Percentiles rank a stretch among this genome's conserved stretches.
phyloP scores from a whole-genome alignment of 2,113 vertebrate species.

The Scatophagus argus region DNA sequence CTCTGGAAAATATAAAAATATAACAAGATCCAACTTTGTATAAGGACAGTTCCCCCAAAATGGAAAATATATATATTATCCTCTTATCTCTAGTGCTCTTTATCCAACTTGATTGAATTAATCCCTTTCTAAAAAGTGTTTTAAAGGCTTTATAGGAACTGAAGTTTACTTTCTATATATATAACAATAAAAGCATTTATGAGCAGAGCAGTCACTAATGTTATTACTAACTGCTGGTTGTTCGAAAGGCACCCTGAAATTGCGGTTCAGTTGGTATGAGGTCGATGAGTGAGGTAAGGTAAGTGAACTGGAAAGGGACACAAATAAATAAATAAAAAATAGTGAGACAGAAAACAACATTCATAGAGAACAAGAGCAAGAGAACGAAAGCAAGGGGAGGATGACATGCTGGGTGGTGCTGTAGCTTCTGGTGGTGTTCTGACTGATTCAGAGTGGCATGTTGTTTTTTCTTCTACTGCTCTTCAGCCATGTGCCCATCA shows the following conservation, averaged over 20 bases:
- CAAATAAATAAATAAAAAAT: conserved; percentile 16
- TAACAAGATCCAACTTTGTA: no score
- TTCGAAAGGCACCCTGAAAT: conserved; percentile 9
- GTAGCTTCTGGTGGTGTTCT: not conserved
- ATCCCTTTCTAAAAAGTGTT: not conserved
- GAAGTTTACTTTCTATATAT: no score
- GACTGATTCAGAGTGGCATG: conserved; percentile 67
- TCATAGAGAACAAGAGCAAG: conserved; percentile 1
- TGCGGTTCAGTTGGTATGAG: not conserved
- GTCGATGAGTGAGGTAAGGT: not conserved
- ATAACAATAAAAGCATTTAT: no score
- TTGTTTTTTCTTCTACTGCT: conserved; percentile 66
- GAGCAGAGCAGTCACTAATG: not conserved
- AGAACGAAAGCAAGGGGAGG: not conserved
- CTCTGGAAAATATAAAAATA: no score
- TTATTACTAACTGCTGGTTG: not conserved
- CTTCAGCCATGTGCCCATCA: conserved; percentile 59
- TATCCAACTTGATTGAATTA: no score
- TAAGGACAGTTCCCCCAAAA: no score
- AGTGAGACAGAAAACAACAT: conserved; percentile 5
- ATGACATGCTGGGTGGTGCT: conserved; percentile 13
- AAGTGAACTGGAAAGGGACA: conserved; percentile 30
- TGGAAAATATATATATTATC: no score
- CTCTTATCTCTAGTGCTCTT: no score
- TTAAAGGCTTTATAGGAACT: not conserved